These are phyloP conservation scores for Cosmopolites sordidus DNA, from an alignment of 2,888 invertebrate genomes.

Conservation along the genomic window DNA sequence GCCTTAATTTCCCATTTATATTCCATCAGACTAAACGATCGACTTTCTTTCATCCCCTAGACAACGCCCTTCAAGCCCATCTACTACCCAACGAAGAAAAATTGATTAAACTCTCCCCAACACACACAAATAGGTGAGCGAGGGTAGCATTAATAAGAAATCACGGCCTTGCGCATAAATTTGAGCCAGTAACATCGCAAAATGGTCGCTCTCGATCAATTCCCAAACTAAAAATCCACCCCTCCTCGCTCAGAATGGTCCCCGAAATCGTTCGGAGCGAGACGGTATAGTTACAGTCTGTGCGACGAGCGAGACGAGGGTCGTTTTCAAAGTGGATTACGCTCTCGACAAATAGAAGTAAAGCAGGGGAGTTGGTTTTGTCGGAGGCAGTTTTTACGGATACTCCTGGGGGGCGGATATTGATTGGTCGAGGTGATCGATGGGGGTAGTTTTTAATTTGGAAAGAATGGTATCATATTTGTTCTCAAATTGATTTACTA, in stretches of 20 bases:
- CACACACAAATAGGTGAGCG: conserved; percentile 5
- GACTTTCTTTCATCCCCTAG: conserved; percentile 8
- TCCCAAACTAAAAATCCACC: neutral
- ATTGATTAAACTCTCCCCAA: neutral
- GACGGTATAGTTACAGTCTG: too few species aligned
- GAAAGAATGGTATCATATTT: too few species aligned
- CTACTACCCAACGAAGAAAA: neutral
- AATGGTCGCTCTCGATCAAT: conserved; percentile 19
- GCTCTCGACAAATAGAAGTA: too few species aligned
- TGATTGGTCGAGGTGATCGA: too few species aligned
- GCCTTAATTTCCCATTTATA: conserved; percentile 24
- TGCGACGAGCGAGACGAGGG: too few species aligned
- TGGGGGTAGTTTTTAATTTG: too few species aligned
- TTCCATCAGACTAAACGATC: conserved; percentile 21
- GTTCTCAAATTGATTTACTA: too few species aligned
- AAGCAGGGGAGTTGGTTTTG: too few species aligned
- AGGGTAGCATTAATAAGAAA: conserved; percentile 27
- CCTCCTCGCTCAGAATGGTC: neutral
- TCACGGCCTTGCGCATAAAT: conserved; percentile 29
- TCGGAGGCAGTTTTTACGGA: too few species aligned
- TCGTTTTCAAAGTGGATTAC: too few species aligned
- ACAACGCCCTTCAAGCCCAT: conserved; percentile 28
- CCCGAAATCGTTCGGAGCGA: too few species aligned
- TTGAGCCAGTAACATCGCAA: conserved; percentile 17
- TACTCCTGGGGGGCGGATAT: too few species aligned